Conservation (phyloP, 2,797 vertebrate genomes). For the Sebastes umbrosus region DNA sequence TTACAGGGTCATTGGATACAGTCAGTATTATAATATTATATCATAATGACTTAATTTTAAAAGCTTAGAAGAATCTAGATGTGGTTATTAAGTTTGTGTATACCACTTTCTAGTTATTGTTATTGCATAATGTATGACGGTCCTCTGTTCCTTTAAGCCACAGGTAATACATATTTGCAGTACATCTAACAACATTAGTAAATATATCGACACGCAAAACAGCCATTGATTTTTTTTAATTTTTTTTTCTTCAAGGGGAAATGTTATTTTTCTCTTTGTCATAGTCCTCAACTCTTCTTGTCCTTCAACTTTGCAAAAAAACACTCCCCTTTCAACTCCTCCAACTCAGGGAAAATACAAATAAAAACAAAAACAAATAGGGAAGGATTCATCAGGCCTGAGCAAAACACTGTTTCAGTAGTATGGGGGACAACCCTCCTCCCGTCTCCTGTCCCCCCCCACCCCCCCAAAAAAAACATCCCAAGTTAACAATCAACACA, state of each 20-base stretch:
- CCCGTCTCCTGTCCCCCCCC: constrained; percentile 38
- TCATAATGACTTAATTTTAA: too few relatives aligned
- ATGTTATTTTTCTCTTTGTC: constrained; percentile 82
- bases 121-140: background rate
- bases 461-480: constrained; percentile 56
- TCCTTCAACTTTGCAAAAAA: constrained; percentile 58
- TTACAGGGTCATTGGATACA: background rate
- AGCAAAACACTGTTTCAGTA: constrained; percentile 83
- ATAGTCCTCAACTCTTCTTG: constrained; percentile 78
- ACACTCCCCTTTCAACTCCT: constrained; percentile 71
- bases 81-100: background rate
- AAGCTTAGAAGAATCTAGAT: background rate
- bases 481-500: constrained; percentile 79
- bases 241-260: constrained; percentile 80
- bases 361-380: constrained; percentile 70
- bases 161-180: background rate
- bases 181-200: background rate
- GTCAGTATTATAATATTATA: background rate
- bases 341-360: constrained; percentile 78
- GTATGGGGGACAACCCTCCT: constrained; percentile 66
- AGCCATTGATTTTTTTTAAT: constrained; percentile 63
- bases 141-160: background rate
- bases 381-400: constrained; percentile 80
- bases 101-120: background rate
- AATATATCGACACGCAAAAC: constrained; percentile 43